These are phyloP conservation scores for Aurelia aurita complex sp. Pacific DNA, from an alignment of 30 jellyfish, hydroid and myxozoan genomes.

Conservation along the genomic window DNA sequence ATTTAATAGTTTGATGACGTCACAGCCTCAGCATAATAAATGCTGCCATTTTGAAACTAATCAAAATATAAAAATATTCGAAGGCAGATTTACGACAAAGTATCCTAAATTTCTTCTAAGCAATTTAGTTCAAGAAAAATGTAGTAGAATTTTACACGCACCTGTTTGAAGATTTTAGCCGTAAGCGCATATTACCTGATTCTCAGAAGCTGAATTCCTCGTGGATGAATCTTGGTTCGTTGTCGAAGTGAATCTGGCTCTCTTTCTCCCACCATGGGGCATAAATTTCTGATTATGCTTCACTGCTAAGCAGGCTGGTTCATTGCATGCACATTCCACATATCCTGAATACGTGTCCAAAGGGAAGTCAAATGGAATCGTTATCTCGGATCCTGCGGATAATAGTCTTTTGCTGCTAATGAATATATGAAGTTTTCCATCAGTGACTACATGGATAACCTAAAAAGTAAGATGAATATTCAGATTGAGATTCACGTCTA, in stretches of 20 bases:
- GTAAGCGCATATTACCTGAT: slow-evolving; percentile 31
- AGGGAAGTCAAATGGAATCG: slow-evolving; percentile 84
- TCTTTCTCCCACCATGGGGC: slow-evolving; percentile 49
- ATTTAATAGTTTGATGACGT: too few species aligned
- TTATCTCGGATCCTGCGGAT: slow-evolving; percentile 71
- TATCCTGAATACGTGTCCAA: slow-evolving; percentile 69
- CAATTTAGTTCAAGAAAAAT: too few species aligned
- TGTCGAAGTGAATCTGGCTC: slow-evolving; percentile 25
- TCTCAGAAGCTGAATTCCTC: slow-evolving; percentile 66
- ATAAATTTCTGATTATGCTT: slow-evolving; percentile 52
- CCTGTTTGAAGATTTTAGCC: too few species aligned
- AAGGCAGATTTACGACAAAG: too few species aligned
- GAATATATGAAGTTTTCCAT: slow-evolving; percentile 72
- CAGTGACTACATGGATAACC: slow-evolving; percentile 72
- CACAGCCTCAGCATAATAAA: too few species aligned
- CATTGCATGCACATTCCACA: slow-evolving; percentile 83
- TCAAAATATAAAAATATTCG: too few species aligned
- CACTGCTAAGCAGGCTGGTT: slow-evolving; percentile 49
- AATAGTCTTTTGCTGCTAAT: slow-evolving; percentile 46
- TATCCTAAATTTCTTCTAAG: too few species aligned
- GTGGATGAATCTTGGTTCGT: slow-evolving; percentile 42
- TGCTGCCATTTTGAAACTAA: too few species aligned
- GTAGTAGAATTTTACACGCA: too few species aligned
- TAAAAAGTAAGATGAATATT: slow-evolving; percentile 5
- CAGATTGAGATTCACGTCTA: too few species aligned